These are phyloP conservation scores for Nysson spinosus DNA, from an alignment of 2,888 invertebrate genomes.

Conservation along the genomic window DNA sequence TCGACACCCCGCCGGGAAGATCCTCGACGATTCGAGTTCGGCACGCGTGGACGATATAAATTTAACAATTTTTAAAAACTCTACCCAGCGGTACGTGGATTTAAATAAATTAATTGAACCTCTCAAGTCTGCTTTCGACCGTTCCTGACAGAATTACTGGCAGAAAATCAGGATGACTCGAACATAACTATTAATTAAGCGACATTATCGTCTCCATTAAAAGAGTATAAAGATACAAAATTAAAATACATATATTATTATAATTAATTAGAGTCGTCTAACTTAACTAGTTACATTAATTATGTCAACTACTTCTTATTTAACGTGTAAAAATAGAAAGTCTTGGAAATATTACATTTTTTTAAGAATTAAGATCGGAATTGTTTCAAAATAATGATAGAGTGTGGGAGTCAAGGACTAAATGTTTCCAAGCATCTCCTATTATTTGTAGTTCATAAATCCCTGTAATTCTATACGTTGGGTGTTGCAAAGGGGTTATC, in stretches of 20 bases:
- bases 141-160: too few relatives aligned
- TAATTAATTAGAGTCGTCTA: too few relatives aligned
- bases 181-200: too few relatives aligned
- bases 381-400: constrained; percentile 1
- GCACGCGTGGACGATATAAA: constrained; percentile 70
- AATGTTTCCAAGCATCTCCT: constrained; percentile 47
- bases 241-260: too few relatives aligned
- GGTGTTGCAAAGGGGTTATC: constrained; percentile 68
- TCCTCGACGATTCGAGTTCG: constrained; percentile 56
- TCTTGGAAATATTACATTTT: too few relatives aligned
- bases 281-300: too few relatives aligned
- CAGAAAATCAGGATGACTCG: too few relatives aligned
- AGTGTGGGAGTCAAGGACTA: constrained; percentile 26
- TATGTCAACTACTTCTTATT: too few relatives aligned
- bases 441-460: constrained; percentile 61
- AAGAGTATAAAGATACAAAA: too few relatives aligned
- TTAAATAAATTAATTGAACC: background rate
- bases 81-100: constrained; percentile 36
- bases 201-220: too few relatives aligned
- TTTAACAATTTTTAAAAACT: constrained; percentile 67
- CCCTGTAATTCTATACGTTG: constrained; percentile 62
- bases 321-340: too few relatives aligned
- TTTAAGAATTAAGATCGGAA: background rate
- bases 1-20: constrained; percentile 67
- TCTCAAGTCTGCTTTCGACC: too few relatives aligned